Conservation (phyloP, 2,797 vertebrate genomes). For the Danio kyathit region DNA sequence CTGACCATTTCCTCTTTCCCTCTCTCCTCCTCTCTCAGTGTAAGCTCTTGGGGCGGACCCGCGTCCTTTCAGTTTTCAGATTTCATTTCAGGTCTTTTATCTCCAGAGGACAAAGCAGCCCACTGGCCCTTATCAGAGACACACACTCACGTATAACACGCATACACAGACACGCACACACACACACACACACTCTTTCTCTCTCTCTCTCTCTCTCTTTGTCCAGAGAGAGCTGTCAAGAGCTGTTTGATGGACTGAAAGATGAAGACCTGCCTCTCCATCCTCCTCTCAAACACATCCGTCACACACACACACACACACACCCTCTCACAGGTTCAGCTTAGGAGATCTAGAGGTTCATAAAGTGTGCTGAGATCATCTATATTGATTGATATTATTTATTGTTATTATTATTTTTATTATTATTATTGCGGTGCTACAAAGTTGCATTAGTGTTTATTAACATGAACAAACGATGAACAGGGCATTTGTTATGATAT, state of each 20-base stretch:
- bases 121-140: conserved; percentile 62
- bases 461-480: too few relatives aligned
- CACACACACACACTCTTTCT: too few relatives aligned
- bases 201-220: background rate
- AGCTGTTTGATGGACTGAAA: conserved; percentile 45
- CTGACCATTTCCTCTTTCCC: conserved; percentile 49
- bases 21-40: conserved; percentile 50
- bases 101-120: conserved; percentile 64
- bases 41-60: conserved; percentile 55
- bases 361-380: conserved; percentile 52
- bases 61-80: conserved; percentile 65
- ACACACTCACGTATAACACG: conserved; percentile 34
- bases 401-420: too few relatives aligned
- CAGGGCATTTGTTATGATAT: too few relatives aligned
- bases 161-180: conserved; percentile 23
- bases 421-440: too few relatives aligned
- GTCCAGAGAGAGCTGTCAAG: conserved; percentile 51
- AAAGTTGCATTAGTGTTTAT: too few relatives aligned
- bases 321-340: conserved; percentile 1
- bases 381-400: conserved; percentile 61
- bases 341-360: background rate
- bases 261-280: conserved; percentile 48
- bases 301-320: conserved; percentile 39
- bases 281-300: conserved; percentile 38
- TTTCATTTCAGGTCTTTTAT: conserved; percentile 68